A percentile compares a stretch with the other conserved stretches of the same genome.
Conservation (phyloP, 2,113 vertebrate genomes). For the Saguinus midas region DNA sequence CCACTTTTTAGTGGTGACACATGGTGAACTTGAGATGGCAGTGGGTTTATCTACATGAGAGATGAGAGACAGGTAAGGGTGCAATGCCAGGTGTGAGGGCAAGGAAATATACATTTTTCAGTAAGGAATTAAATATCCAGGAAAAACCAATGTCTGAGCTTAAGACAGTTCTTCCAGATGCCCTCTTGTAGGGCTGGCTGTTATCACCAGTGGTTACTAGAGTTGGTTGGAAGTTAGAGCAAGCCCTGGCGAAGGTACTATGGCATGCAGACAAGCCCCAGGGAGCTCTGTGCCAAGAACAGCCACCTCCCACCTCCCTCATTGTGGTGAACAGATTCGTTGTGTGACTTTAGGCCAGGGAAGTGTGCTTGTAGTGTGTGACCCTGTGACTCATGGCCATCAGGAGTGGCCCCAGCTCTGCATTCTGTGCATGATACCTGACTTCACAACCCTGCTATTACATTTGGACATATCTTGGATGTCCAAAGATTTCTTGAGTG, state of each 20-base stretch:
- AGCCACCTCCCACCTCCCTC: not conserved
- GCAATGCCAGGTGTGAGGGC: not conserved
- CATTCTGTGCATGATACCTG: not conserved
- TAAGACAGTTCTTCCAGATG: not conserved
- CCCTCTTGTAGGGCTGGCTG: not conserved
- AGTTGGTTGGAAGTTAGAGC: not conserved
- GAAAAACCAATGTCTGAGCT: not conserved
- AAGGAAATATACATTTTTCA: not conserved
- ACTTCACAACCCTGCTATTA: not conserved
- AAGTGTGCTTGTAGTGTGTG: not conserved
- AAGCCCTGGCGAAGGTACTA: accelerated
- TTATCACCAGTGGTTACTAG: not conserved
- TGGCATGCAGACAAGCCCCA: not conserved
- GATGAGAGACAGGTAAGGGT: not conserved
- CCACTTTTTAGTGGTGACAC: not conserved
- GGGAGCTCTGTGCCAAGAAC: not conserved
- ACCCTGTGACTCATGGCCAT: accelerated
- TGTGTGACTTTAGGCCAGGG: accelerated
- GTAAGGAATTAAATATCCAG: not conserved
- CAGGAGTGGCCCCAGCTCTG: not conserved
- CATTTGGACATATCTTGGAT: not conserved
- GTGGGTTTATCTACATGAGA: not conserved
- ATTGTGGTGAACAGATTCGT: not conserved
- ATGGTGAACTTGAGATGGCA: not conserved
- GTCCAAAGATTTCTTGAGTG: not conserved